Conservation (phyloP, 2,113 vertebrate genomes). For the Nestor notabilis region DNA sequence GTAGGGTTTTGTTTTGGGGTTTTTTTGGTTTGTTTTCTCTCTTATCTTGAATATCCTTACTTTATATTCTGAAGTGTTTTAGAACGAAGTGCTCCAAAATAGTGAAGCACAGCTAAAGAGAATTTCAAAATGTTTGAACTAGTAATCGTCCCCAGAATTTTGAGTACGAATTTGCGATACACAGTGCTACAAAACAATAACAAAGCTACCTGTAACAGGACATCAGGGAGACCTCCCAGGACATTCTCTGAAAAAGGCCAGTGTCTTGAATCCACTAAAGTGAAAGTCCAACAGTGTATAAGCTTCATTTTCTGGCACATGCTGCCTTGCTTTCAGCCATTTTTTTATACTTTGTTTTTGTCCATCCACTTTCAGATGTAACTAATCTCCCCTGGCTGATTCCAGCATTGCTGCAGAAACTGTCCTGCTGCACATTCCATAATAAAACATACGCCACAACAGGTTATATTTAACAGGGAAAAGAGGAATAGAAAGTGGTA, state of each 20-base stretch:
- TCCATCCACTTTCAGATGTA: neutral
- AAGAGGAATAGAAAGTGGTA: conserved; percentile 51
- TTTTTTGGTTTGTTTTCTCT: neutral
- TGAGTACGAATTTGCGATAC: neutral
- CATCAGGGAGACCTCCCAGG: neutral
- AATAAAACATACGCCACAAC: neutral
- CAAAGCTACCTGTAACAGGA: neutral
- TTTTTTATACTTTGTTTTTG: neutral
- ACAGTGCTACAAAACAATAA: neutral
- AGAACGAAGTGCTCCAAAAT: neutral
- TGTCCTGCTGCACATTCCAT: neutral
- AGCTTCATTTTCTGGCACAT: neutral
- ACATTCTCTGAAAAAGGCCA: neutral
- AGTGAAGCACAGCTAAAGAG: neutral
- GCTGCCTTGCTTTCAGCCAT: neutral
- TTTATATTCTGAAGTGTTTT: neutral
- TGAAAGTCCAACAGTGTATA: neutral
- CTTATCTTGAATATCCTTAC: neutral
- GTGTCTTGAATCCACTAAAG: neutral
- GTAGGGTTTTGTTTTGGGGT: neutral
- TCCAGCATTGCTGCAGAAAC: conserved; percentile 8
- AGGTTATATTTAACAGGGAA: conserved; percentile 53
- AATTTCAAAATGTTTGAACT: neutral
- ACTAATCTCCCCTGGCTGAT: neutral
- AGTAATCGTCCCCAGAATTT: neutral